Base-by-base conservation (phyloP, 2,797 vertebrate species). In the Oceanodroma leucorhoa region DNA sequence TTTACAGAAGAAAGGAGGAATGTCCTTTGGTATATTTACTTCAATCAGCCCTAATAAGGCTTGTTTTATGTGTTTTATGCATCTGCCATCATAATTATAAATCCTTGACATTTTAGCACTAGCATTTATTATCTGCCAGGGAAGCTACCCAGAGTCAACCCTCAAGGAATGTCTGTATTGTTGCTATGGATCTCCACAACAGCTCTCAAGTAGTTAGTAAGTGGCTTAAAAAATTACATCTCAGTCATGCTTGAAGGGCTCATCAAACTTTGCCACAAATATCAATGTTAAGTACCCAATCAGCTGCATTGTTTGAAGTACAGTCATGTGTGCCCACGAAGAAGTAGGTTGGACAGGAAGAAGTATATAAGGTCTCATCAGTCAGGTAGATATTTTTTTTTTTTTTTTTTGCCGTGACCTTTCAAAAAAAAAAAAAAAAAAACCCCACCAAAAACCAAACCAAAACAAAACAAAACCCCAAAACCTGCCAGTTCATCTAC, bases 101-200 rank as follows among this genome's bases (percentile, higher is more conserved):
- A 97, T 97, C 96, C 95, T 97, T 98, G 97, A 97, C 95, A 97
- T 98, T 98, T 97, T 95, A 94, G 89, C 83, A 79, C 61, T 89
- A 97, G 92, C 92, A 91, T 94, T 97, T 96, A 45, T 95, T 95
- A 78, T 87, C 78, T 95, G 84, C 75, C 87, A 86, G 90, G 93
- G 91, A 97, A 88, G 93, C 96, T 96, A 96, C 96, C 91, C 89
- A 5, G 93, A 94, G 84, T 96, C 95, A 95, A 86, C 94, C 86
- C 80, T 92, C 92, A 91, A 96, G 93, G 93, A 94, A 96, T 85
- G 67, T 75, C 80, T 90, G 84, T 85, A 97, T 95, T 96, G 96
- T 97, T 96, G 81, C 78, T 79, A 51, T 95, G 94, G 92, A 87
- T 93, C 81, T 89, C 93, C 21, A 1, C 92, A 96, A 96, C 95